Evolutionary conservation across 2,113 vertebrate species (phyloP).

Genomic region (Sphyrna mokarran): DNA sequence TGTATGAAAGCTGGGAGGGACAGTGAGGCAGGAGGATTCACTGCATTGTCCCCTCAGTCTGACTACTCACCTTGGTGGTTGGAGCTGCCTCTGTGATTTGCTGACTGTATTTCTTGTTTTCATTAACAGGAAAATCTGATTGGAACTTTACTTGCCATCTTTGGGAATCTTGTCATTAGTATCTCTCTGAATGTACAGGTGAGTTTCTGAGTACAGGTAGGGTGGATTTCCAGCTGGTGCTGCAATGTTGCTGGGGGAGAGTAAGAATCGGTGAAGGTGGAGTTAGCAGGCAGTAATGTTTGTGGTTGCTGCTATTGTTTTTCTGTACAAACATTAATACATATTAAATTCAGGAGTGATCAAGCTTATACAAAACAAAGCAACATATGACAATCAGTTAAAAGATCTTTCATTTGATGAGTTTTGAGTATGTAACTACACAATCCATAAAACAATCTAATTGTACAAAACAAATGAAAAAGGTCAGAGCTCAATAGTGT

Average conservation of each 20-base stretch:
- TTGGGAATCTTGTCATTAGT: constrained; percentile 86
- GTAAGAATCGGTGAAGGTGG: not conserved
- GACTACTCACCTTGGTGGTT: not conserved
- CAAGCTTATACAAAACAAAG: not conserved
- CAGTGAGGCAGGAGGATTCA: not conserved
- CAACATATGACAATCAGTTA: not conserved
- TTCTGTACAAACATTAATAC: not conserved
- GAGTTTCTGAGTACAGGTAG: constrained; percentile 17
- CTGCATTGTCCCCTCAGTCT: not conserved
- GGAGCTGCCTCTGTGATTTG: not conserved
- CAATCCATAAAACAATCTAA: too few species aligned
- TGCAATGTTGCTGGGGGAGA: not conserved
- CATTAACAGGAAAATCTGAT: constrained; percentile 83
- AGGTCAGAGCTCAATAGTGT: not conserved
- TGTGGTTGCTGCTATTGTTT: not conserved
- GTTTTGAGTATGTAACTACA: not conserved
- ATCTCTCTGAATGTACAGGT: constrained; percentile 90
- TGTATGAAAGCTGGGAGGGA: not conserved
- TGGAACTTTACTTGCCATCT: constrained; percentile 86
- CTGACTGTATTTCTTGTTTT: constrained; percentile 33
- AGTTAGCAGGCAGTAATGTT: not conserved
- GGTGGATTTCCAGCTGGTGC: not conserved
- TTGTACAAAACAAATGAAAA: not conserved
- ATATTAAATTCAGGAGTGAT: not conserved
- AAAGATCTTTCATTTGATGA: not conserved